phyloP scores from a whole-genome alignment of 2,888 invertebrate genomes.

The Cataglyphis albicans region DNA sequence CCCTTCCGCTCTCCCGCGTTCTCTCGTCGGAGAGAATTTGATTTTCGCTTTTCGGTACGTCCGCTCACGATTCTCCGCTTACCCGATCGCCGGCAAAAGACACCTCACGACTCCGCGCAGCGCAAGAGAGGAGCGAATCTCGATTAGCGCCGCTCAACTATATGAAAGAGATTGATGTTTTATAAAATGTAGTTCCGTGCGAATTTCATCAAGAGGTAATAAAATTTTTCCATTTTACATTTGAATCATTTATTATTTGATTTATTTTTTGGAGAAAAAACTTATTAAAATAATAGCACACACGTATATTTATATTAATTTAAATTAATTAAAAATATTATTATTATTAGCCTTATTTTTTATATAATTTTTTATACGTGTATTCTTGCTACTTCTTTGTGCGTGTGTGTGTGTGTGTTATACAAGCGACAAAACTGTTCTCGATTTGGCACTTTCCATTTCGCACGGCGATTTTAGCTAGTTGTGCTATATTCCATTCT shows the following conservation, averaged over 20 bases:
- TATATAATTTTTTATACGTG: too few relatives aligned
- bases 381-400: neutral
- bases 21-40: slow-evolving; percentile 66
- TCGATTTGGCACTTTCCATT: slow-evolving; percentile 32
- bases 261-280: neutral
- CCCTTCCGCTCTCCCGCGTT: slow-evolving; percentile 58
- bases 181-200: neutral
- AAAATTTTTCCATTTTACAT: neutral
- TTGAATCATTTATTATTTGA: neutral
- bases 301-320: neutral
- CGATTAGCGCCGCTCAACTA: neutral
- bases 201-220: neutral
- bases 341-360: neutral
- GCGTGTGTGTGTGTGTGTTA: neutral
- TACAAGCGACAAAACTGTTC: slow-evolving; percentile 19
- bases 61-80: slow-evolving; percentile 26
- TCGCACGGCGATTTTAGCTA: slow-evolving; percentile 37
- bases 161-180: neutral
- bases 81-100: slow-evolving; percentile 34
- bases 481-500: slow-evolving; percentile 10
- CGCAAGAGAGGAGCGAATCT: slow-evolving; percentile 2
- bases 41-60: slow-evolving; percentile 72
- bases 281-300: neutral
- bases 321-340: slow-evolving; percentile 14
- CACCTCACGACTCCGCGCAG: neutral